Evolutionary conservation across 2,113 vertebrate species (phyloP).

Genomic region (Capreolus pygargus): DNA sequence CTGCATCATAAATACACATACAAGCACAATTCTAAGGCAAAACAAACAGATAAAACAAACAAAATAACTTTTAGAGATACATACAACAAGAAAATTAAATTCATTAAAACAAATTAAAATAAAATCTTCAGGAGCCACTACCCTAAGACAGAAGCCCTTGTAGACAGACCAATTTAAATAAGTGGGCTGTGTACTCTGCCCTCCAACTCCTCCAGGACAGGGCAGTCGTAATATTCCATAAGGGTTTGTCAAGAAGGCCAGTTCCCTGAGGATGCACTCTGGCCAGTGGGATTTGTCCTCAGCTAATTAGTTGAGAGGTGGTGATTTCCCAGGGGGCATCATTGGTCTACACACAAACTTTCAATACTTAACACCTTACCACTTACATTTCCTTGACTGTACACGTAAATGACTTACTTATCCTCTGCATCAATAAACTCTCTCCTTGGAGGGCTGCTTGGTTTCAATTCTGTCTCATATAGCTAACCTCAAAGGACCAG

Average conservation of each 20-base stretch:
- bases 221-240: background rate
- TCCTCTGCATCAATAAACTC: background rate
- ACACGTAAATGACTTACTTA: background rate
- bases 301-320: slow-evolving; percentile 38
- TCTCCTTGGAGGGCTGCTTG: background rate
- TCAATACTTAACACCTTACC: background rate
- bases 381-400: slow-evolving; percentile 24
- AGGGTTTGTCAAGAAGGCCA: background rate
- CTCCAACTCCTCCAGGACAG: background rate
- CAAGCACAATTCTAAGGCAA: background rate
- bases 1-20: background rate
- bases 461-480: background rate
- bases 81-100: slow-evolving; percentile 17
- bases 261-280: background rate
- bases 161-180: slow-evolving; percentile 9
- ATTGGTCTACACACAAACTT: background rate
- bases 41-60: background rate
- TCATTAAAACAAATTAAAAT: slow-evolving; percentile 50
- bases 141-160: background rate
- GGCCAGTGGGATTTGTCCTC: slow-evolving; percentile 1
- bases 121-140: background rate
- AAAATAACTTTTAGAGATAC: background rate
- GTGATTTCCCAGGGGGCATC: slow-evolving; percentile 21
- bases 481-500: background rate
- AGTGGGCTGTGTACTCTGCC: background rate